These are phyloP conservation scores for Rachycentron canadum DNA, from an alignment of 2,797 vertebrate genomes.

Conservation along the genomic window DNA sequence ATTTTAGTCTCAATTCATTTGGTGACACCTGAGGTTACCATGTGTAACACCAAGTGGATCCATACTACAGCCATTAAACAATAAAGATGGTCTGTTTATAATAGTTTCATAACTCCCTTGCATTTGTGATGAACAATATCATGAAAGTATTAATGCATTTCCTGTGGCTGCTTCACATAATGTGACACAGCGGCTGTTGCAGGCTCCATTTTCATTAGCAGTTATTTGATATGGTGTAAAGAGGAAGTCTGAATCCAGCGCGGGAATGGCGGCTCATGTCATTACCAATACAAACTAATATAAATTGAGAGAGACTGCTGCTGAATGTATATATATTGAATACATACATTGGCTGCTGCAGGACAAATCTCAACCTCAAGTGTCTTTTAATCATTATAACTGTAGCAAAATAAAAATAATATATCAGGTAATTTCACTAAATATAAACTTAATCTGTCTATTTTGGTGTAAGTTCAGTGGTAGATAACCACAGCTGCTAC, in stretches of 20 bases:
- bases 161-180: slow-evolving; percentile 10
- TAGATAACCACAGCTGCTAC: neutral
- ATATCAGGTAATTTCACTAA: neutral
- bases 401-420: too few relatives aligned
- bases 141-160: slow-evolving; percentile 4
- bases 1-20: neutral
- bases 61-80: neutral
- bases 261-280: too few relatives aligned
- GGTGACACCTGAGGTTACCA: too few relatives aligned
- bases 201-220: too few relatives aligned
- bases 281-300: neutral
- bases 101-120: neutral
- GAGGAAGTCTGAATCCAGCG: neutral
- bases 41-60: too few relatives aligned
- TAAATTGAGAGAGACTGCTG: neutral
- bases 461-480: too few relatives aligned
- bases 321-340: neutral
- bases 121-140: neutral
- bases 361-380: too few relatives aligned
- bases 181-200: neutral
- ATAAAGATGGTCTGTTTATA: neutral
- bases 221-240: neutral
- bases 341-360: too few relatives aligned
- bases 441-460: neutral
- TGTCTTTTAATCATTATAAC: too few relatives aligned